Conservation (phyloP, 2,797 vertebrate genomes). For the Acomys russatus region DNA sequence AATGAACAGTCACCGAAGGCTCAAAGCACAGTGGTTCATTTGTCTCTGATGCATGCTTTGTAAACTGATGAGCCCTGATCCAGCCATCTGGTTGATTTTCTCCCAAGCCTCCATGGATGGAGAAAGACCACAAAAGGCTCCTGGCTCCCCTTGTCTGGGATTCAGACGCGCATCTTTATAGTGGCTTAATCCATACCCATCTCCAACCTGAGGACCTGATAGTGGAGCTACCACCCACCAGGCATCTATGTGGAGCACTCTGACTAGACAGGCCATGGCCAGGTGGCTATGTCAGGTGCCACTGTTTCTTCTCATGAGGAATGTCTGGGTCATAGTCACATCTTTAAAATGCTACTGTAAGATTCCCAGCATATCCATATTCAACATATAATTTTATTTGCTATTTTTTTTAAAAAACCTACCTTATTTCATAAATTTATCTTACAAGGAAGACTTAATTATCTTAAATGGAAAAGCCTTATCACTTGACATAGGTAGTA, state of each 20-base stretch:
- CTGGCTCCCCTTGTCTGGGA: not conserved
- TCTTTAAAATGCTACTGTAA: not conserved
- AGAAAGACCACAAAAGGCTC: not conserved
- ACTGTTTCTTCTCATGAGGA: not conserved
- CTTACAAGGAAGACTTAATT: constrained; percentile 23
- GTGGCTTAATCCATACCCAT: not conserved
- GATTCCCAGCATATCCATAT: not conserved
- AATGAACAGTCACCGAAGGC: not conserved
- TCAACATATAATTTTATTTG: not conserved
- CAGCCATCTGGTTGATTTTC: not conserved
- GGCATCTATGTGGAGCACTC: not conserved
- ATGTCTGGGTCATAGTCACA: not conserved
- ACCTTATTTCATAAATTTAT: constrained; percentile 12
- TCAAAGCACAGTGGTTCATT: not conserved
- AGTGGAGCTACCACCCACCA: not conserved
- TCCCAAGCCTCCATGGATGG: not conserved
- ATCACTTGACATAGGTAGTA: not conserved
- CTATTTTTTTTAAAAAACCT: not conserved
- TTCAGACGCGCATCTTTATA: not conserved
- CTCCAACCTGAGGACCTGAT: not conserved
- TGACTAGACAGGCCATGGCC: rapidly evolving
- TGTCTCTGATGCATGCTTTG: not conserved
- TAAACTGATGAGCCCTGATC: not conserved
- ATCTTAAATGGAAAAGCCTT: constrained; percentile 13
- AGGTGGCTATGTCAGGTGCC: not conserved